Conservation (phyloP, 2,113 vertebrate species). For the Tragelaphus scriptus region DNA sequence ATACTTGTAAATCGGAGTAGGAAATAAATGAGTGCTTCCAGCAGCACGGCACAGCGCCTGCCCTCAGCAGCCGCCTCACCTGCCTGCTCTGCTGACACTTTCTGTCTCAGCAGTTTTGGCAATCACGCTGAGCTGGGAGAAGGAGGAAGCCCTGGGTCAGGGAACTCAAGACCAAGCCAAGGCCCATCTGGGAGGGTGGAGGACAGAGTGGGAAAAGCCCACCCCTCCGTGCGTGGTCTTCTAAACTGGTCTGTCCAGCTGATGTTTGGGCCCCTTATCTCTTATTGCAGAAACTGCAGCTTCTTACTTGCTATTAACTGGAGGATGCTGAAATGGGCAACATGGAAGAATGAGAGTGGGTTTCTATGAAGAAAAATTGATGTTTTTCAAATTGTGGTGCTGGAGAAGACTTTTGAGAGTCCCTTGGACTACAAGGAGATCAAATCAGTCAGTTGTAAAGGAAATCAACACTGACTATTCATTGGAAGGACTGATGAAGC, state of each 20-base stretch:
- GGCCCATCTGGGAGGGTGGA: background rate
- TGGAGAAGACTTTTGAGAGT: background rate
- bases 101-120: background rate
- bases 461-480: background rate
- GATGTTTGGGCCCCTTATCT: background rate
- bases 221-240: background rate
- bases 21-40: conserved; percentile 25
- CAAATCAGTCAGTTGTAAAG: background rate
- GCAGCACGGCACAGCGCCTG: background rate
- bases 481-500: background rate
- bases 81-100: background rate
- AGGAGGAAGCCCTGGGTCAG: background rate
- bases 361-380: background rate
- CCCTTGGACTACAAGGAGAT: background rate
- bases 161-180: background rate
- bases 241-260: background rate
- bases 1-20: conserved; percentile 67
- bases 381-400: background rate
- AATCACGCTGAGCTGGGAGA: background rate
- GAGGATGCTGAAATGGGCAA: background rate
- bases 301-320: background rate
- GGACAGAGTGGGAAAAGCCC: background rate
- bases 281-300: background rate
- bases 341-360: background rate
- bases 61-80: conserved; percentile 38